These are phyloP conservation scores for Rhineura floridana DNA, from an alignment of 2,113 vertebrate genomes.

Conservation along the genomic window DNA sequence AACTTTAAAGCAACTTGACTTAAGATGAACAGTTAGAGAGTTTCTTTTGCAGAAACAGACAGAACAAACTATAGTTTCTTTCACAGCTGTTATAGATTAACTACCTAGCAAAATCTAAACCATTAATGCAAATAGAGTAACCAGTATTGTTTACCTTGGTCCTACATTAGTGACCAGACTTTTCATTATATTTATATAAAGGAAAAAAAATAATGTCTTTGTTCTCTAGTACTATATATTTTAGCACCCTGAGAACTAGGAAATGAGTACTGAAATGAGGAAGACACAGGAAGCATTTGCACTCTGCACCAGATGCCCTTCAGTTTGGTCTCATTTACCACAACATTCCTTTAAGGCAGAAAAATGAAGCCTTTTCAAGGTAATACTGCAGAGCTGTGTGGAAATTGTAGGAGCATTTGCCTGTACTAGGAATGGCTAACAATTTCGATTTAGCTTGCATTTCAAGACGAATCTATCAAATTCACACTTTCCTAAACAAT, in stretches of 20 bases:
- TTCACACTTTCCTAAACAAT: too few relatives aligned
- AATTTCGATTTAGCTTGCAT: too few relatives aligned
- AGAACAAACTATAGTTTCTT: not conserved
- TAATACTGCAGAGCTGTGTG: not conserved
- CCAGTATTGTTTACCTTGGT: not conserved
- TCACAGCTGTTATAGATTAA: slow-evolving; percentile 1
- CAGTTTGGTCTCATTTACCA: not conserved
- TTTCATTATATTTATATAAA: not conserved
- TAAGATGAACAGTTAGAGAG: not conserved
- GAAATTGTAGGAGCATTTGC: not conserved
- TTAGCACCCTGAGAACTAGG: not conserved
- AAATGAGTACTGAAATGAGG: not conserved
- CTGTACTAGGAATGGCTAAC: too few relatives aligned
- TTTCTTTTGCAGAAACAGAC: slow-evolving; percentile 2
- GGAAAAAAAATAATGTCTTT: not conserved
- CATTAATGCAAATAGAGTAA: not conserved
- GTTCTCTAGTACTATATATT: not conserved
- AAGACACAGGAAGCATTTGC: not conserved
- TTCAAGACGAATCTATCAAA: too few relatives aligned
- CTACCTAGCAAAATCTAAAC: not conserved
- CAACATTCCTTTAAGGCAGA: not conserved
- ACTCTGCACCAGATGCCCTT: not conserved
- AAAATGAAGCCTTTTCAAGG: not conserved
- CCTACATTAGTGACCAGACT: not conserved
- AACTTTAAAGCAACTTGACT: not conserved